Conservation (phyloP, 2,113 vertebrate genomes). For the Lasiurus borealis region DNA sequence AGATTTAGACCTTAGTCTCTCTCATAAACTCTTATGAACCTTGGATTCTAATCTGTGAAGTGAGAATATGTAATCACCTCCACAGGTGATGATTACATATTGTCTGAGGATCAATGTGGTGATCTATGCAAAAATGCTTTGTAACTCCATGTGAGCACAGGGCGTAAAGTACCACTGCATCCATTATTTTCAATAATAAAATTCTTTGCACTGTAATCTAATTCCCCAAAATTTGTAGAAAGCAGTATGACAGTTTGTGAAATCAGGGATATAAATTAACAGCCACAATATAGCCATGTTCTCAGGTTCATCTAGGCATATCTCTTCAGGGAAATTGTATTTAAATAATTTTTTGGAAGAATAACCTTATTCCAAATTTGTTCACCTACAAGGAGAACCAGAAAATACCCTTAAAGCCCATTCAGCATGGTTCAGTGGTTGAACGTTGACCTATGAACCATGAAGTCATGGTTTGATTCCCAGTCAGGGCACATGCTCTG, state of each 20-base stretch:
- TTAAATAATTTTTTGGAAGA: conserved; percentile 22
- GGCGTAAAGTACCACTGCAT: background rate
- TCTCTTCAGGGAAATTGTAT: background rate
- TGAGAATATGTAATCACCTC: background rate
- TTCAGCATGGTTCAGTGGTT: too few species aligned
- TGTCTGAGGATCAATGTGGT: background rate
- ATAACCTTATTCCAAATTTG: background rate
- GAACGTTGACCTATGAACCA: too few species aligned
- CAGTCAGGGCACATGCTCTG: too few species aligned
- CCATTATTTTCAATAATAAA: background rate
- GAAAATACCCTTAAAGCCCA: background rate
- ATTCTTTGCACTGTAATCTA: background rate
- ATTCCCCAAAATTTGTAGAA: background rate
- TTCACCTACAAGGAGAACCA: background rate
- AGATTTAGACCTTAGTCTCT: background rate
- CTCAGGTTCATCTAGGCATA: background rate
- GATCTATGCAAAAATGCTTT: background rate
- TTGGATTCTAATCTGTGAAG: background rate
- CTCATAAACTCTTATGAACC: background rate
- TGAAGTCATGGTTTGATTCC: too few species aligned
- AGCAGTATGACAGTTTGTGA: background rate
- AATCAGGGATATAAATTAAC: background rate
- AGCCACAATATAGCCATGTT: background rate
- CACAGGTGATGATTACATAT: background rate
- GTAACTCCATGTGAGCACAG: background rate